Conservation (phyloP, 1,140 invertebrate species). For the Megalonaias nervosa region DNA sequence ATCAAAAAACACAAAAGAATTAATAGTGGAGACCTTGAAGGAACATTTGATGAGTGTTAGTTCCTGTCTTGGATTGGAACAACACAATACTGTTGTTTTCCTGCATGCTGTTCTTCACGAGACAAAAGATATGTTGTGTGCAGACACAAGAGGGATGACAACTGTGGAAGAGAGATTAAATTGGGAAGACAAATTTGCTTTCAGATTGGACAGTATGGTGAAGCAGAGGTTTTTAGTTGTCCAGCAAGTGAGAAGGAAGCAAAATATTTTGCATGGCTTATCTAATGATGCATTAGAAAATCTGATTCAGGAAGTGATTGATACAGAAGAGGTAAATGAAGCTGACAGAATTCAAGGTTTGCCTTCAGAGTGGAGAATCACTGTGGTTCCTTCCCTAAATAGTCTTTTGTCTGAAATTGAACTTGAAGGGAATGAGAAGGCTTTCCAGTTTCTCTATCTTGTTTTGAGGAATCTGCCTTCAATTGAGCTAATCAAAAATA, state of each 20-base stretch:
- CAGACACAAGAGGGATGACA: too few relatives aligned
- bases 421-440: neutral
- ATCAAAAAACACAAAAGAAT: neutral
- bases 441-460: constrained; percentile 1
- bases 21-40: neutral
- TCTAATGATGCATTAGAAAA: neutral
- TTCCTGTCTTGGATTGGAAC: constrained; percentile 3
- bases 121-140: neutral
- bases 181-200: constrained; percentile 19
- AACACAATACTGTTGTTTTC: constrained; percentile 6
- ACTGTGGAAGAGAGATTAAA: too few relatives aligned
- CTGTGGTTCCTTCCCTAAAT: neutral
- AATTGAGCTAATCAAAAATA: constrained; percentile 4
- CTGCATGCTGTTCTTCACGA: constrained; percentile 4
- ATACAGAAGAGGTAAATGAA: neutral
- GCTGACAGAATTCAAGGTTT: neutral
- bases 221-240: neutral
- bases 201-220: neutral
- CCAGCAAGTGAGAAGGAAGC: neutral
- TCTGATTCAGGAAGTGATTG: constrained; percentile 6
- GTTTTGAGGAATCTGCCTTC: neutral
- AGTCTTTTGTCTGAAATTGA: constrained; percentile 8
- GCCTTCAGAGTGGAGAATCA: constrained; percentile 1
- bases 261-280: constrained; percentile 5
- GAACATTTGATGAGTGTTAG: constrained; percentile 7